Base-by-base conservation (phyloP, 1,140 invertebrate species). In the Drosophila ogumai region DNA sequence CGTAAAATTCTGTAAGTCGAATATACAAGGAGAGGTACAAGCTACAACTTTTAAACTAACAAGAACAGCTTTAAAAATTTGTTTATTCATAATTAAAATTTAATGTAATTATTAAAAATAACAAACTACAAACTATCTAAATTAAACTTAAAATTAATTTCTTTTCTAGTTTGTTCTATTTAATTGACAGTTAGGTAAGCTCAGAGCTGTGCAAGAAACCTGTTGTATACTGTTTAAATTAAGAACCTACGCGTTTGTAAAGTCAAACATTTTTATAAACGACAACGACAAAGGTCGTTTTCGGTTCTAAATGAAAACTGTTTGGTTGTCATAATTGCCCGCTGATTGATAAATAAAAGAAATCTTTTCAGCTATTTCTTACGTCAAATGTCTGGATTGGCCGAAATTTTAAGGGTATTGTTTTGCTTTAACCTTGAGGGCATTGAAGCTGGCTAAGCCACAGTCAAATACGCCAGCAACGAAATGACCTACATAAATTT, bases 261-360 rank as follows among this genome's bases (percentile, higher is more conserved):
- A 32, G 17, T 58, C 22, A 36, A 34, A 31, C 22, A 17, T 25
- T 22, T 17, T 36, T 38, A 31, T 25, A 36, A 5, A 15, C 28
- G 15, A 36, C 17, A 17, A 19, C 17, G 54, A 58, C 63, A 66
- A 66, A 46, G 22, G 34, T 25, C n/a, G 19, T 12, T 50, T 32
- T 28, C 0, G 19, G 8, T 49, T 34, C 31, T 25, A 47, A 65
- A 32, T 40, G 12, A 15, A 60, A 59, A 59, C 3, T 12, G 22
- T 6, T 22, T 32, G 17, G 12, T n/a, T 25, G 17, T 31, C n/a
- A 36, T 46, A 46, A 46, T 31, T 32, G 22, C 15, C 15, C 12
- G 55, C 38, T 64, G 54, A 59, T 58, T 58, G 17, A 41, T 64
- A 19, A 59, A 64, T 9, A 61, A 58, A 57, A 63, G 15, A 60